Evolutionary conservation across 2,888 invertebrate species (phyloP), one percentile per base, ranked within the genome.

Genomic region (Bhutanitis thaidina): DNA sequence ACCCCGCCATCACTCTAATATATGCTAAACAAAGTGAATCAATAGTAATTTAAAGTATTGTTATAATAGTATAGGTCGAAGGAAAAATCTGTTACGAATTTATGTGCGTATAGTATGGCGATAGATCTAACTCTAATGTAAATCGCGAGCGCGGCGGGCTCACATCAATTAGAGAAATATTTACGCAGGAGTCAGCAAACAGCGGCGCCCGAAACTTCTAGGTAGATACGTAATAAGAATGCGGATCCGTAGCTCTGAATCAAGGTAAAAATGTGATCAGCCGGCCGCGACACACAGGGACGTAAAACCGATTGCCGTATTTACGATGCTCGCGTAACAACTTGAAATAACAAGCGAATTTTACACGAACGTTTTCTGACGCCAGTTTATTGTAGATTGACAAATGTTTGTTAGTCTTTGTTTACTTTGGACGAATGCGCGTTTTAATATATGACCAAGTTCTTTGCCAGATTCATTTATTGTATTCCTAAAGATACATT

Each of bases 101-200:
- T 12, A 16, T 7, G 12, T 20, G 36, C 27, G 35, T 12, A 13
- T 36, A 45, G 14, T 36, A 30, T 32, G 20, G 37, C 35, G 35
- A 36, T 36, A 36, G 20, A 12, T 29, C 36, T 27, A 40, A 20
- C 30, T 7, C 25, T 68, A 60, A 64, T 71, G 65, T 74, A 77
- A 77, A 73, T 73, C 61, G 64, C 68, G 49, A 61, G 60, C 57
- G 60, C 61, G 66, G 71, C 69, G 69, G 68, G 68, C 74, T 73
- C 68, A 71, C 69, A 80, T 85, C 83, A 83, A 83, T 85, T 86
- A 83, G 79, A 78, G 80, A 85, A 84, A 87, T 84, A 84, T 86
- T 85, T 77, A 79, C 80, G 75, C 71, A 69, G 67, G 67, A 70
- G 66, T 57, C 58, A 56, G 59, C 56, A 54, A 59, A 60, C 62